Percentiles rank a stretch among this genome's conserved stretches.
Conservation (phyloP, 1,140 invertebrate species). For the Thaumatotibia leucotreta region DNA sequence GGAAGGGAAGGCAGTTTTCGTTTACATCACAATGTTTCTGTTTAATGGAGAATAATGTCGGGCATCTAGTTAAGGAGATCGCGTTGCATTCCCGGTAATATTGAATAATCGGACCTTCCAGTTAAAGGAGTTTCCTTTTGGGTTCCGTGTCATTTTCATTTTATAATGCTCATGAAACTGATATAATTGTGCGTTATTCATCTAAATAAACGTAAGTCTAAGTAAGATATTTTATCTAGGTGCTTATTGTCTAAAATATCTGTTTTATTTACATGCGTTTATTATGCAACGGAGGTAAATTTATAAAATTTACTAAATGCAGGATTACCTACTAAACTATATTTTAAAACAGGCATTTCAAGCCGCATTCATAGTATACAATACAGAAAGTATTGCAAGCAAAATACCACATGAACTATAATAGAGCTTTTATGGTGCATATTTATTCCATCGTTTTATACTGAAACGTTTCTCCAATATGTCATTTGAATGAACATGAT, state of each 20-base stretch:
- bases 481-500: constrained; percentile 66
- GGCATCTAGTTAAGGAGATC: neutral
- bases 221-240: too few relatives aligned
- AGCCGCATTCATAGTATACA: too few relatives aligned
- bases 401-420: neutral
- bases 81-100: neutral
- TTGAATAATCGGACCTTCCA: neutral
- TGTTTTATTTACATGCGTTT: too few relatives aligned
- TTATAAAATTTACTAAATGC: too few relatives aligned
- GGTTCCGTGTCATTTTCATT: neutral
- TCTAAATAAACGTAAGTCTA: too few relatives aligned
- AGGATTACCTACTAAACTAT: too few relatives aligned
- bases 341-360: too few relatives aligned
- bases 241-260: too few relatives aligned
- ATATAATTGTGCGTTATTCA: too few relatives aligned
- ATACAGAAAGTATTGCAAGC: neutral
- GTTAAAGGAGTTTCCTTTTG: neutral
- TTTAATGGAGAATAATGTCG: constrained; percentile 54
- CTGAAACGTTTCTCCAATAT: constrained; percentile 65
- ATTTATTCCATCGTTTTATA: constrained; percentile 42
- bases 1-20: constrained; percentile 53
- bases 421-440: neutral
- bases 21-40: constrained; percentile 62
- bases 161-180: too few relatives aligned
- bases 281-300: too few relatives aligned